Evolutionary conservation across 2,888 invertebrate species (phyloP).

Genomic region (Brachyopa scutellaris): DNA sequence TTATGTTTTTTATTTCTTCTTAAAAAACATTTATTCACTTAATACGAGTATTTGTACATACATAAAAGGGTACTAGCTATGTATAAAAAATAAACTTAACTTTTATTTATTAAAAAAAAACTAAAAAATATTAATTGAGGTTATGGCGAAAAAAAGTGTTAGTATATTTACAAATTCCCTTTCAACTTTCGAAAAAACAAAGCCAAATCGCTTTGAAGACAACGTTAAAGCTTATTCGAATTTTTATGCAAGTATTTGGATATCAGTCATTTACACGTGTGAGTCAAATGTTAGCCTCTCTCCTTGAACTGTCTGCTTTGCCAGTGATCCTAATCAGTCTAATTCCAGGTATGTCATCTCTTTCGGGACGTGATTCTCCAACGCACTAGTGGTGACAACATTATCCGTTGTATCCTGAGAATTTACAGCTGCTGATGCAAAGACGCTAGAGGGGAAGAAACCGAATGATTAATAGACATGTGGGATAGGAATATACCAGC

Average conservation of each 20-base stretch:
- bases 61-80: too few species aligned
- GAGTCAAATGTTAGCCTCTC: slow-evolving; percentile 66
- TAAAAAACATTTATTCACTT: too few species aligned
- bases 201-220: slow-evolving; percentile 11
- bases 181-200: neutral
- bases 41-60: too few species aligned
- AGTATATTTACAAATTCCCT: slow-evolving; percentile 49
- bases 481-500: too few species aligned
- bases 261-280: slow-evolving; percentile 64
- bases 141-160: neutral
- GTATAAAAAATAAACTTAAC: slow-evolving; percentile 40
- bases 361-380: slow-evolving; percentile 72
- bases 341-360: slow-evolving; percentile 76
- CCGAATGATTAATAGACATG: too few species aligned
- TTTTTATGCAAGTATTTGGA: slow-evolving; percentile 40
- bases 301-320: slow-evolving; percentile 24
- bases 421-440: slow-evolving; percentile 43
- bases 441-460: slow-evolving; percentile 73
- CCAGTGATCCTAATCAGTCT: neutral
- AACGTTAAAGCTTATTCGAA: slow-evolving; percentile 58
- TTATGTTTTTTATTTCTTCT: too few species aligned
- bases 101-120: slow-evolving; percentile 9
- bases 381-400: slow-evolving; percentile 63
- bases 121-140: slow-evolving; percentile 20
- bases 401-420: slow-evolving; percentile 72